Evolutionary conservation across 23 tunicate species (phyloP).

Genomic region (Trididemnum miniatum): DNA sequence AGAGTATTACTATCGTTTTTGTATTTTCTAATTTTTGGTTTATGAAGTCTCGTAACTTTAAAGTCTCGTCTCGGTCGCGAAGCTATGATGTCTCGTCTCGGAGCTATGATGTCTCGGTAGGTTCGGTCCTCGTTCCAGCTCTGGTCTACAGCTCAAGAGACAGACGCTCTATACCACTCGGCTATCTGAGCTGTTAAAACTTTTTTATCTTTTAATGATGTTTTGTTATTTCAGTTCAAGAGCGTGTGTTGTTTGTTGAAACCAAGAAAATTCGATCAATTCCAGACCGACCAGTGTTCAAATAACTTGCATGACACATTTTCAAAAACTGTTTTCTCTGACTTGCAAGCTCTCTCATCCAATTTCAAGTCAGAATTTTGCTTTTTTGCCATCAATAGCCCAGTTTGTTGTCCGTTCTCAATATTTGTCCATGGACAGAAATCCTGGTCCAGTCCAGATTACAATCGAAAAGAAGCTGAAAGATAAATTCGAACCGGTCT

Average conservation of each 20-base stretch:
- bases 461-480: constrained; percentile 56
- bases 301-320: not conserved
- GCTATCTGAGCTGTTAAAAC: too few species aligned
- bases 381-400: too few species aligned
- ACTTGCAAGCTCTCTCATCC: not conserved
- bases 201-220: not conserved
- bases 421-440: constrained; percentile 45
- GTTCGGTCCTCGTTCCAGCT: too few species aligned
- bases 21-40: too few species aligned
- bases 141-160: too few species aligned
- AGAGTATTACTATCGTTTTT: too few species aligned
- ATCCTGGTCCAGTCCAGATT: constrained; percentile 53
- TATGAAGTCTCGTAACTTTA: too few species aligned
- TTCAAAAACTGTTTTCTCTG: not conserved
- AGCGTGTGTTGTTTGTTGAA: constrained; percentile 82
- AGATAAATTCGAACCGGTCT: constrained; percentile 38
- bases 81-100: too few species aligned
- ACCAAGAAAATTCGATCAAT: constrained; percentile 60
- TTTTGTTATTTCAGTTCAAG: constrained; percentile 47
- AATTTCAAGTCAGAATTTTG: not conserved
- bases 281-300: constrained; percentile 27
- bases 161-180: too few species aligned
- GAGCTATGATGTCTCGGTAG: too few species aligned
- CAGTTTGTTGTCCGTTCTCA: too few species aligned
- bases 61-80: too few species aligned